Base-by-base conservation (phyloP, 2,888 invertebrate genomes). In the Congeria kusceri region DNA sequence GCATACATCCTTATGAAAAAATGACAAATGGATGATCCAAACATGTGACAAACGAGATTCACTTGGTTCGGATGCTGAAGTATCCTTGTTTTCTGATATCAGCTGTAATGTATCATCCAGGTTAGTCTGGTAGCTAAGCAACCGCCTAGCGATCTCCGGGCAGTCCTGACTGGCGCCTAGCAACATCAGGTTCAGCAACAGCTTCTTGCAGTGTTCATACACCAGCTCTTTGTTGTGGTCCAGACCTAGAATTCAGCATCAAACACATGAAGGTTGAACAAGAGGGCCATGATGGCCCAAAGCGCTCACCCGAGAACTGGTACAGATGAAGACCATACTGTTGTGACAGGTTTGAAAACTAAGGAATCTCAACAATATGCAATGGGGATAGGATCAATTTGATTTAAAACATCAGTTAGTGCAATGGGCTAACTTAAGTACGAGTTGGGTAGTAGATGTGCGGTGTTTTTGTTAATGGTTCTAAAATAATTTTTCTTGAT, bases 161-260 rank as follows among this genome's bases (percentile, higher is more conserved):
- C 89, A 87, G 39, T 91, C 90, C 61, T 89, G 89, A 32, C 89
- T 87, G 28, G 89, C 86, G 28, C 89, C 85, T 70, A 92, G 84
- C 27, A 99, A 96, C 91, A 99, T 95, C 81, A 99, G 95, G 94
- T 99, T 98, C 84, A 98, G 95, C 74, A 99, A 95, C 85, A 99
- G 95, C 92, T 97, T 97, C 91, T 98, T 97, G 94, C 98, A 98
- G 93, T 99, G 98, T 91, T 98, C 98, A 90, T 98, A 96, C 2
- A 99, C 98, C 81, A 98, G 95, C 83, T 97, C 96, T 64, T 94
- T 93, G 49, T 96, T 96, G 93, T 99, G 98, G 93, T 99, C 99
- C 94, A 99, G 95, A 9, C 99, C 99, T 93, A 85, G 15, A 63
- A 39, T 13, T 15, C 39, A 39, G 39, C 39, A 39, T 39, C 11